These are phyloP conservation scores for Callionymus lyra DNA, from an alignment of 2,113 vertebrate species.

Conservation along the genomic window DNA sequence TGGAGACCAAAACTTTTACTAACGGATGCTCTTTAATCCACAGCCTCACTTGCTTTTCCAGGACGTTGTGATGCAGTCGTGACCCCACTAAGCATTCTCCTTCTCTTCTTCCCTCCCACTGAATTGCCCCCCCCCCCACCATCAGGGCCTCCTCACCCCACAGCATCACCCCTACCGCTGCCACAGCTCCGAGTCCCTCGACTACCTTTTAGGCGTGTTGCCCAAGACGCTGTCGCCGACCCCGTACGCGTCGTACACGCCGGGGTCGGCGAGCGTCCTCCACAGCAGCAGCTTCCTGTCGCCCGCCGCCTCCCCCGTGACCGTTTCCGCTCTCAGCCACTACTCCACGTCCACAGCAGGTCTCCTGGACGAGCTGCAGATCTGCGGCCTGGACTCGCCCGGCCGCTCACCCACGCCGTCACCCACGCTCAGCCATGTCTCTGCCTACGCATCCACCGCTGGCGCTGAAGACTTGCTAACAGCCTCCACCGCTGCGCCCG, in stretches of 20 bases:
- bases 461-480: slow-evolving; percentile 68
- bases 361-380: slow-evolving; percentile 78
- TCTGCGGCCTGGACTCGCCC: slow-evolving; percentile 71
- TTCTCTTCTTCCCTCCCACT: slow-evolving; percentile 41
- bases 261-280: slow-evolving; percentile 23
- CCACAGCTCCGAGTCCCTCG: slow-evolving; percentile 62
- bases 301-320: slow-evolving; percentile 59
- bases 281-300: slow-evolving; percentile 36
- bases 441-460: slow-evolving; percentile 69
- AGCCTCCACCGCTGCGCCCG: slow-evolving; percentile 52
- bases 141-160: slow-evolving; percentile 44
- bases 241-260: slow-evolving; percentile 41
- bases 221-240: slow-evolving; percentile 57
- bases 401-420: slow-evolving; percentile 76
- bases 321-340: slow-evolving; percentile 76
- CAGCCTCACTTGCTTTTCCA: slow-evolving; percentile 35
- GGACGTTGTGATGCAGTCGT: slow-evolving; percentile 17
- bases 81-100: slow-evolving; percentile 44
- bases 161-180: slow-evolving; percentile 50
- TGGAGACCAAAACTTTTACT: slow-evolving; percentile 22
- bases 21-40: slow-evolving; percentile 45
- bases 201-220: slow-evolving; percentile 66
- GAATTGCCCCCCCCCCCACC: slow-evolving; percentile 29
- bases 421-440: slow-evolving; percentile 79
- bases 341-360: slow-evolving; percentile 75